phyloP scores from a whole-genome alignment of 2,888 invertebrate species.

The Liopterus haemorrhoidalis region DNA sequence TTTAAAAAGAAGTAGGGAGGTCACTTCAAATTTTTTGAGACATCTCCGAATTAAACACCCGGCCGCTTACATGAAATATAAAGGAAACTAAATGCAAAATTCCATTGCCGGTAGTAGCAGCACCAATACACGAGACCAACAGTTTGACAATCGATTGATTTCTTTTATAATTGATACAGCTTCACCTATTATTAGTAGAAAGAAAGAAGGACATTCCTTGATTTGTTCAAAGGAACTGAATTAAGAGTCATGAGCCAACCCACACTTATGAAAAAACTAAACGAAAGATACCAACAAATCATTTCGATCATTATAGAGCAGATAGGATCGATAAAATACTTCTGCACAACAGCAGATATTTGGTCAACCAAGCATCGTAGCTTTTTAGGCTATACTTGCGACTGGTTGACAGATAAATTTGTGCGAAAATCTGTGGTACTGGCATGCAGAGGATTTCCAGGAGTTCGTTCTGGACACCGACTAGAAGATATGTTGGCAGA shows the following conservation, averaged over 20 bases:
- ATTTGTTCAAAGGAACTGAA: not conserved
- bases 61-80: not conserved
- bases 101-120: not conserved
- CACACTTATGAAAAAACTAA: not conserved
- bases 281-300: too few relatives aligned
- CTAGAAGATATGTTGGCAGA: slow-evolving; percentile 3
- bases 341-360: slow-evolving; percentile 3
- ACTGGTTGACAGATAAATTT: not conserved
- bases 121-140: not conserved
- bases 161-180: not conserved
- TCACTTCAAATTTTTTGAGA: not conserved
- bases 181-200: not conserved
- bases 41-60: slow-evolving; percentile 2
- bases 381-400: slow-evolving; percentile 2
- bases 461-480: not conserved
- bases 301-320: too few relatives aligned
- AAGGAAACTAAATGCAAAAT: not conserved
- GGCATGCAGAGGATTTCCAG: slow-evolving; percentile 6
- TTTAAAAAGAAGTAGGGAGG: not conserved
- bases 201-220: not conserved
- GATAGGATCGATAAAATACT: too few relatives aligned
- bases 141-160: slow-evolving; percentile 1
- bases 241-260: not conserved
- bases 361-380: slow-evolving; percentile 5
- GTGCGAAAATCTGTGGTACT: not conserved